Evolutionary conservation across 2,888 invertebrate genomes (phyloP), one percentile per base, ranked within the genome.

Genomic region (Drosophila algonquin): DNA sequence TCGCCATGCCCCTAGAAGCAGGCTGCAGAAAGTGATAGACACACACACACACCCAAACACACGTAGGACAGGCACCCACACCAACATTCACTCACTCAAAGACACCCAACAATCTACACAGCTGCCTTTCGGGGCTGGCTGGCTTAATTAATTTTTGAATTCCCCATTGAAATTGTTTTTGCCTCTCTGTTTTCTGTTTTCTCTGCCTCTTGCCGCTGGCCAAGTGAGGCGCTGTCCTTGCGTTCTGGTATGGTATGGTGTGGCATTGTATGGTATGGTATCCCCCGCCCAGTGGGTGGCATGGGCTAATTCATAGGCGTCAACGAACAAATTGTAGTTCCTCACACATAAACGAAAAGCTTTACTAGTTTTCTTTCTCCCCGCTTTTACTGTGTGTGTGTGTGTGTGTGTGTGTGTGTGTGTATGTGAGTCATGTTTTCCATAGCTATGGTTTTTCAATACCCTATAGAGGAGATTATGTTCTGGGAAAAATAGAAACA

Each of bases 131-230:
- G 52, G 59, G 56, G 62, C 69, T 71, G 89, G 83, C 88, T 91
- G 89, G 83, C 88, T 91, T 91, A 91, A 91, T 91, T 91, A 91
- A 91, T 91, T 91, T 90, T 91, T 89, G 90, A 90, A 89, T 89
- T 90, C 90, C 40, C 90, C 90, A 91, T 81, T 89, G 86, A 84
- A 89, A 90, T 86, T 83, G 87, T 81, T 89, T 80, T 78, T 79
- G 78, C 73, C 60, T 67, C 57, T 63, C 63, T 63, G 54, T 67
- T 62, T 71, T 68, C 50, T 60, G 54, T 67, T 62, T 71, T 68
- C 50, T 60, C 56, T 18, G 50, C 61, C 70, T 32, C 65, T 75
- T 56, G 77, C 74, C 63, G 45, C 60, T 69, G 67, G 69, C 73
- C 57, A 58, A 67, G 44, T 55, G 24, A 55, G 27, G 10, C 53